Evolutionary conservation across 1,140 invertebrate genomes (phyloP), one percentile per base, ranked within the genome.

Genomic region (Polypedilum vanderplanki): DNA sequence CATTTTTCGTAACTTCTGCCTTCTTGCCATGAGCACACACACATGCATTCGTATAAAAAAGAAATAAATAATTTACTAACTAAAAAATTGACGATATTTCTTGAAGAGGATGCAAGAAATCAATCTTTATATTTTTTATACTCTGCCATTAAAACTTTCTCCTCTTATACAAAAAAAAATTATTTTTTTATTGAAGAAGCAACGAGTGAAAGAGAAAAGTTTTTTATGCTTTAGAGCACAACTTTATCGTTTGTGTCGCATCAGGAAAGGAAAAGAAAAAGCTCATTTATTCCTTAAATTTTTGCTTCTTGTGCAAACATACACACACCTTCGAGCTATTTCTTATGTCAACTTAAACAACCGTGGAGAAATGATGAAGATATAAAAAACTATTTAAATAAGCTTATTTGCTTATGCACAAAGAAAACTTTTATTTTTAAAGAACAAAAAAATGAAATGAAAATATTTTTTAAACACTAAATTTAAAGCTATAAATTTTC

Each of bases 61-160:
- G 15, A 15, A 12, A 57, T 57, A 57, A 57, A 12, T 57, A n/a
- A 57, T 57, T 57, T 57, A 33, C 24, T 33, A 33, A 33, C 24
- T n/a, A 57, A n/a, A 57, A 57, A 46, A 15, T 12, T 57, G 46
- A 57, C 12, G 46, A 12, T 57, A 15, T 57, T 57, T 57, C 15
- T 8, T 46, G 8, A 46, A 57, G n/a, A 57, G 1, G 8, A 57
- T n/a, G 10, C 12, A 57, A 57, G n/a, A 57, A 57, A 57, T 57
- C 46, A 57, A 57, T 57, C 46, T 57, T 57, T 57, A 57, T 57
- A 57, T 57, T 57, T 57, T 33, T 57, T 57, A 57, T 57, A 57
- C n/a, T 8, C 46, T 57, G 12, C 46, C 46, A 57, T 57, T 57
- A 57, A 57, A 57, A 57, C 46, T 57, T 57, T 57, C 15, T 57